Evolutionary conservation across 2,113 vertebrate species (phyloP), one percentile per base, ranked within the genome.

Genomic region (Tympanuchus pallidicinctus): DNA sequence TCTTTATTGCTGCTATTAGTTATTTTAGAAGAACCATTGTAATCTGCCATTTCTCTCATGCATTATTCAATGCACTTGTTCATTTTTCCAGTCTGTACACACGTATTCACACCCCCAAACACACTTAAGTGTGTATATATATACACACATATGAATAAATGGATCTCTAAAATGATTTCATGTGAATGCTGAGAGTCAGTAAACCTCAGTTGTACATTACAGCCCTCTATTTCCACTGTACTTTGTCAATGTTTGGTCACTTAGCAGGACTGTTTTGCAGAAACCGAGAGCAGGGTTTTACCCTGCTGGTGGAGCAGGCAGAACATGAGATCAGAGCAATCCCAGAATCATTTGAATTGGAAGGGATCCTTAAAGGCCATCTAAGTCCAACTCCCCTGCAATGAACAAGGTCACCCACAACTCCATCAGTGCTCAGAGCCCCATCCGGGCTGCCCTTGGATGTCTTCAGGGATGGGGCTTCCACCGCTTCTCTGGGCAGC

Each of bases 1-100:
- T 54, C 64, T 70, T 87, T 63, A 80, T 81, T 75, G 83, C 78
- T 76, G 74, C 48, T 82, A 76, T 65, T 86, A 80, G 48, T 92
- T 86, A 85, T 82, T 85, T 65, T 24, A 67, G 90, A 61, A 56
- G 60, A 84, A 77, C 12, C 45, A 22, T 21, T 1, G 2, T 71
- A 24, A 77, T 82, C 85, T 88, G 45, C 88, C 48, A 5, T 73
- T 73, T 52, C 40, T 32, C 43, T 79, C 27, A 57, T 91, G 63
- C 40, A 84, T 91, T 70, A 88, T 70, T 80, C 59, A 83, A 12
- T 19, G 30, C 5, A 3, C 22, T 40, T 12, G 11, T 5, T 84
- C 4, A 1, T 47, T 87, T 43, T 57, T 27, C 63, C 4, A 3
- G 65, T 71, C 59, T 24, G 4, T 79, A 32, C 63, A n/a, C 59